Conservation (phyloP, 2,113 vertebrate genomes). For the Melanerpes aurifrons region DNA sequence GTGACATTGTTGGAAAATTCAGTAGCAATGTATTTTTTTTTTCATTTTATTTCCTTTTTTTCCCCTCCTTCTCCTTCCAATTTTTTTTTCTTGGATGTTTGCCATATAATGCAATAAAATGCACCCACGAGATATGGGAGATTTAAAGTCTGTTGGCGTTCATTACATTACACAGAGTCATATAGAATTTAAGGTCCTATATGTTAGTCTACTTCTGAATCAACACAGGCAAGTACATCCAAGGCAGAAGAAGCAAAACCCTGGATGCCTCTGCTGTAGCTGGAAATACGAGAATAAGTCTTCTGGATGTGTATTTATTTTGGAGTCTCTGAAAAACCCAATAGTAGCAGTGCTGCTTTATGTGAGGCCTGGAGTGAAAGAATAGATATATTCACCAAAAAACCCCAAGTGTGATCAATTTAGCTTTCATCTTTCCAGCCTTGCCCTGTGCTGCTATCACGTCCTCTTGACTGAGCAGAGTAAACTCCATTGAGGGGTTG, state of each 20-base stretch:
- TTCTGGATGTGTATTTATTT: constrained; percentile 69
- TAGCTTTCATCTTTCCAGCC: constrained; percentile 18
- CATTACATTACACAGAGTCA: constrained; percentile 55
- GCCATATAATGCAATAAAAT: constrained; percentile 53
- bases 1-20: constrained; percentile 71
- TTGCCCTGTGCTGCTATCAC: neutral
- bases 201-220: constrained; percentile 59
- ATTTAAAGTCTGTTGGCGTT: constrained; percentile 69
- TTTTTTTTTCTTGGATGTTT: constrained; percentile 59
- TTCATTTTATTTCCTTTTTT: neutral
- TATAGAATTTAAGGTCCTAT: constrained; percentile 57
- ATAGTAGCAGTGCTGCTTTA: constrained; percentile 44
- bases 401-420: constrained; percentile 13
- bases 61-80: neutral
- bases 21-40: constrained; percentile 61
- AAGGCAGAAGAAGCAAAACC: constrained; percentile 57
- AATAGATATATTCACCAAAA: neutral
- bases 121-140: constrained; percentile 62
- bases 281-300: constrained; percentile 72
- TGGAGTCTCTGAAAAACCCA: constrained; percentile 49
- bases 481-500: neutral
- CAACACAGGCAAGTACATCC: constrained; percentile 48
- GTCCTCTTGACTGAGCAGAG: neutral
- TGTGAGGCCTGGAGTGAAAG: constrained; percentile 39
- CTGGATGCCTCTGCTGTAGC: constrained; percentile 60